These are phyloP conservation scores for Zingel zingel DNA, from an alignment of 2,113 vertebrate species.

Conservation along the genomic window DNA sequence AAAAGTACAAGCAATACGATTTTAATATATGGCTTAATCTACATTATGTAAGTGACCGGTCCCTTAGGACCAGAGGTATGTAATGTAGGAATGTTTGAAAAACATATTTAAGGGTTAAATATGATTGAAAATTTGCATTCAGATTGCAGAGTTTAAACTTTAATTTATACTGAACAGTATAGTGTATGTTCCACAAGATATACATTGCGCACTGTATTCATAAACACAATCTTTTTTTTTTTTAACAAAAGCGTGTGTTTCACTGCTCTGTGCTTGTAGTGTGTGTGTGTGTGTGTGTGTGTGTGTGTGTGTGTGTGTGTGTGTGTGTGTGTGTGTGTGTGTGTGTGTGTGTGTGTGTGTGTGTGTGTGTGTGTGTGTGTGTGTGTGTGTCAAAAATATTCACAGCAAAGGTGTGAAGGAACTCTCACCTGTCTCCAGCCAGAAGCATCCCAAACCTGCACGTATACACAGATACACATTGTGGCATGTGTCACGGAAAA, in stretches of 20 bases:
- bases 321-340: not conserved
- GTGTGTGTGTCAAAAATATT: conserved; percentile 47
- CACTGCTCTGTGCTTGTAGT: conserved; percentile 1
- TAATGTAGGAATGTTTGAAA: not conserved
- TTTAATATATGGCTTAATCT: not conserved
- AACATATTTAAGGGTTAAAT: not conserved
- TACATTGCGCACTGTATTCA: conserved; percentile 4
- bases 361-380: conserved; percentile 1
- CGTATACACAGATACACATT: conserved; percentile 10
- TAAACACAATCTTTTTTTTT: not conserved
- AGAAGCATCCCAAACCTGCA: conserved; percentile 34
- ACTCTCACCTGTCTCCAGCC: conserved; percentile 69
- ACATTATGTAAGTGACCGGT: not conserved
- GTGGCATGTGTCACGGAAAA: conserved; percentile 47
- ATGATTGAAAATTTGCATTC: not conserved
- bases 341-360: conserved; percentile 19
- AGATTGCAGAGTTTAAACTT: not conserved
- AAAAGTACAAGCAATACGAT: not conserved
- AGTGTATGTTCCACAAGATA: not conserved
- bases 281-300: conserved; percentile 12
- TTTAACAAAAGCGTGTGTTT: conserved; percentile 2
- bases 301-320: conserved; percentile 21
- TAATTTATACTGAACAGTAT: not conserved
- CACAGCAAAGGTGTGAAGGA: conserved; percentile 51
- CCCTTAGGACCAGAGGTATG: not conserved